A percentile compares a stretch with the other conserved stretches of the same genome.
Conservation (phyloP, 2,888 invertebrate species). For the Serrognathus titanus region DNA sequence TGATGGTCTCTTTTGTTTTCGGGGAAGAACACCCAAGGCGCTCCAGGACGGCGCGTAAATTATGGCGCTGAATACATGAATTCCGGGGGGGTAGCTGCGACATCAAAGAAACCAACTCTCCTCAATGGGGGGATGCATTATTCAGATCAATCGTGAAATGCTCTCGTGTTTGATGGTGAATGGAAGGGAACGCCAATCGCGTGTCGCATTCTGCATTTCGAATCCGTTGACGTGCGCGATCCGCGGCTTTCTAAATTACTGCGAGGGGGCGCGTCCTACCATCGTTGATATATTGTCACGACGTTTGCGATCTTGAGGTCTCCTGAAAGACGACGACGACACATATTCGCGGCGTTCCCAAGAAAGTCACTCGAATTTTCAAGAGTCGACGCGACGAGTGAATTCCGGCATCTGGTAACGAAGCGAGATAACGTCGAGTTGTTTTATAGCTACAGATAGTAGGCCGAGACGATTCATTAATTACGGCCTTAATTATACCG, state of each 20-base stretch:
- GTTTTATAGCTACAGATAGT: conserved; percentile 41
- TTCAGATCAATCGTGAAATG: conserved; percentile 23
- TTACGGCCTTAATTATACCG: conserved; percentile 40
- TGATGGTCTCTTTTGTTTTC: conserved; percentile 11
- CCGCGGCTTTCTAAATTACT: conserved; percentile 14
- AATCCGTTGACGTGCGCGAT: conserved; percentile 18
- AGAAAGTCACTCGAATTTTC: conserved; percentile 12
- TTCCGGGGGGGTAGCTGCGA: conserved; percentile 5
- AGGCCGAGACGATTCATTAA: conserved; percentile 41
- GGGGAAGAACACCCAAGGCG: conserved; percentile 9
- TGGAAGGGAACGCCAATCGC: conserved; percentile 26
- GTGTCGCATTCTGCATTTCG: conserved; percentile 22
- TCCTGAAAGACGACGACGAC: background rate
- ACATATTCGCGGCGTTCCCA: background rate
- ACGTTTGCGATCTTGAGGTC: background rate
- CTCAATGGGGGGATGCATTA: conserved; percentile 18
- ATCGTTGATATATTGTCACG: background rate
- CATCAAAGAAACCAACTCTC: conserved; percentile 2
- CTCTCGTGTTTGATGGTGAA: conserved; percentile 21
- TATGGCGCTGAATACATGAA: conserved; percentile 8
- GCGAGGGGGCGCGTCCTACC: conserved; percentile 15
- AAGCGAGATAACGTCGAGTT: conserved; percentile 41
- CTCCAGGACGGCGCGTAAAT: conserved; percentile 4
- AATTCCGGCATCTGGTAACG: conserved; percentile 29
- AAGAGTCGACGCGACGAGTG: conserved; percentile 23